Conservation (phyloP, 2,888 invertebrate species). For the Cryptus viduatorius region DNA sequence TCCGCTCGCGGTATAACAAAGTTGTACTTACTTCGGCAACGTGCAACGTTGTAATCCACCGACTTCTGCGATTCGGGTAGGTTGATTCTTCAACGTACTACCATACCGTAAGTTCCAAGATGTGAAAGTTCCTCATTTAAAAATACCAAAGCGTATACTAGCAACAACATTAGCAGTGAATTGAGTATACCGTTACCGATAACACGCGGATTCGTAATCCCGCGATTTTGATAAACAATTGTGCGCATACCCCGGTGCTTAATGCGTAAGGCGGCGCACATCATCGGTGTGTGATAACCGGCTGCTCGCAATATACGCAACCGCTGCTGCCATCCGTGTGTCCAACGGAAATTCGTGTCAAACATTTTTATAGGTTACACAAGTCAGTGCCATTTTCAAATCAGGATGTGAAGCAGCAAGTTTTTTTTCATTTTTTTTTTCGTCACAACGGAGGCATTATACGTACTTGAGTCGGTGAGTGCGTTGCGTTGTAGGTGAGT, state of each 20-base stretch:
- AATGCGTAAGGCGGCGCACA: neutral
- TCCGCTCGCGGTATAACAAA: too few species aligned
- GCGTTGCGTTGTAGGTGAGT: constrained; percentile 27
- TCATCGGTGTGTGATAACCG: constrained; percentile 19
- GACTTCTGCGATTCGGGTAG: too few species aligned
- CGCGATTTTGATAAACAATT: neutral
- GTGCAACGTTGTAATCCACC: too few species aligned
- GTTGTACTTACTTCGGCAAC: too few species aligned
- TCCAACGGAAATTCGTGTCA: constrained; percentile 27
- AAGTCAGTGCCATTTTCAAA: constrained; percentile 62
- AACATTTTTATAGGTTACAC: constrained; percentile 58
- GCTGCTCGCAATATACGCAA: constrained; percentile 18
- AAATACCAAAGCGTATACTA: too few species aligned
- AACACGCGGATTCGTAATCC: too few species aligned
- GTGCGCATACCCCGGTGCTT: neutral
- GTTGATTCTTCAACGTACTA: too few species aligned
- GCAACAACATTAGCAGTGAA: too few species aligned
- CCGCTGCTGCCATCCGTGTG: constrained; percentile 57
- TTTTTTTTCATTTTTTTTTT: constrained; percentile 45
- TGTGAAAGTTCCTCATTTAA: too few species aligned
- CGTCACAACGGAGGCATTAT: constrained; percentile 20
- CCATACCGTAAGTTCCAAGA: too few species aligned
- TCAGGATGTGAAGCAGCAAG: constrained; percentile 60
- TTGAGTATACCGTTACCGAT: too few species aligned
- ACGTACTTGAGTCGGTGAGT: constrained; percentile 16